These are phyloP conservation scores for Thalpophila matura DNA, from an alignment of 2,888 invertebrate species.

Conservation along the genomic window DNA sequence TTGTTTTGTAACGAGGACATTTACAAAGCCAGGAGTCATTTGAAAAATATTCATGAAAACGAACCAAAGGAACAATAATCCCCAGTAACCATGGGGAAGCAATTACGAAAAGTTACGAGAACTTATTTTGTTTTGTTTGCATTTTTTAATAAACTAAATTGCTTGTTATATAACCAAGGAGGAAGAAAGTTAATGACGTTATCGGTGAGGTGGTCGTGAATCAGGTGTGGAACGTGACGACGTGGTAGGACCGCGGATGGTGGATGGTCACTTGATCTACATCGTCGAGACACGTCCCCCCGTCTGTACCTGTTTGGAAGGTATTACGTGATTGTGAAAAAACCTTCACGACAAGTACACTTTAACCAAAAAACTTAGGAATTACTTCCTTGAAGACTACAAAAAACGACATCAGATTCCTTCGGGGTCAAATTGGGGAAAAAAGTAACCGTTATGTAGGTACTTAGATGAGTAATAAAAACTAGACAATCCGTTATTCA, in stretches of 20 bases:
- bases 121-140: slow-evolving; percentile 25
- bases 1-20: slow-evolving; percentile 72
- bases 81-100: slow-evolving; percentile 36
- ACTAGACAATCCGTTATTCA: slow-evolving; percentile 35
- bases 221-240: slow-evolving; percentile 55
- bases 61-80: slow-evolving; percentile 39
- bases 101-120: slow-evolving; percentile 18
- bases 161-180: slow-evolving; percentile 20
- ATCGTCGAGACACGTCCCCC: slow-evolving; percentile 55
- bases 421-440: slow-evolving; percentile 30
- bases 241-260: slow-evolving; percentile 42
- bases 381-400: slow-evolving; percentile 47
- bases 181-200: slow-evolving; percentile 24
- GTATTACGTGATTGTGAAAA: slow-evolving; percentile 71
- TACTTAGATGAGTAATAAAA: slow-evolving; percentile 37
- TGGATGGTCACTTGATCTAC: slow-evolving; percentile 58
- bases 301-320: slow-evolving; percentile 54
- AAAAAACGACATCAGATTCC: slow-evolving; percentile 48
- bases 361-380: slow-evolving; percentile 38
- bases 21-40: slow-evolving; percentile 62
- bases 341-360: slow-evolving; percentile 35
- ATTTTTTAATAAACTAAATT: slow-evolving; percentile 33
- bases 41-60: slow-evolving; percentile 50
- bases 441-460: slow-evolving; percentile 37
- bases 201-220: slow-evolving; percentile 29